phyloP scores from a whole-genome alignment of 2,888 invertebrate species.

The Agrochola macilenta region DNA sequence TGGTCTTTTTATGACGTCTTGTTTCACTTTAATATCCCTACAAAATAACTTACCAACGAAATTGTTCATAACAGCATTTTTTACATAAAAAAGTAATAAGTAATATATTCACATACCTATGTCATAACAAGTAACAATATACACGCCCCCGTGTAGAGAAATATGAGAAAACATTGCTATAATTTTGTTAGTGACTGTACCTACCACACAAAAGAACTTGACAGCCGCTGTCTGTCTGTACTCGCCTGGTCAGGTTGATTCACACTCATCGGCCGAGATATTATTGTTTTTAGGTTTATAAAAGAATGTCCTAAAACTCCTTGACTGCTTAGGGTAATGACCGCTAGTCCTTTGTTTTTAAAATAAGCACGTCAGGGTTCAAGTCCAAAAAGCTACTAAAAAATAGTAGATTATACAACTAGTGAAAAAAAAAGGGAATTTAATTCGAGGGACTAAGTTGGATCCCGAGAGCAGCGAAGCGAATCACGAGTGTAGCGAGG shows the following conservation, averaged over 20 bases:
- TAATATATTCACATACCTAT: background rate
- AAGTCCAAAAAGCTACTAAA: too few relatives aligned
- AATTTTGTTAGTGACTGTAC: constrained; percentile 33
- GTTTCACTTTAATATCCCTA: background rate
- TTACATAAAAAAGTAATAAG: background rate
- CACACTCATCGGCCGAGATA: constrained; percentile 12
- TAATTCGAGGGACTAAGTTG: too few relatives aligned
- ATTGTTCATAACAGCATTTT: constrained; percentile 4
- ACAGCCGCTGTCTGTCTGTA: constrained; percentile 28
- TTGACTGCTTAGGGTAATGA: background rate
- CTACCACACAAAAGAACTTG: constrained; percentile 19
- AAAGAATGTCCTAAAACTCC: background rate
- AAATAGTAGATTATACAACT: too few relatives aligned
- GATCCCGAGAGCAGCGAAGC: too few relatives aligned
- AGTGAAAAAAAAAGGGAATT: too few relatives aligned
- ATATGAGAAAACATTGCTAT: background rate
- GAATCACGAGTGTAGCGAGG: too few relatives aligned
- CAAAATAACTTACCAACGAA: constrained; percentile 3
- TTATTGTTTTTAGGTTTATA: background rate
- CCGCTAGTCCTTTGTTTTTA: background rate
- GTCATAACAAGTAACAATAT: constrained; percentile 4
- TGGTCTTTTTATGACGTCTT: background rate
- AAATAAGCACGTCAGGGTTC: background rate
- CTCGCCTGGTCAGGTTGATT: constrained; percentile 26
- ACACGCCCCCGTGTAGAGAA: background rate